Evolutionary conservation across 2,113 vertebrate genomes (phyloP).

Genomic region (Urocynchramus pylzowi): DNA sequence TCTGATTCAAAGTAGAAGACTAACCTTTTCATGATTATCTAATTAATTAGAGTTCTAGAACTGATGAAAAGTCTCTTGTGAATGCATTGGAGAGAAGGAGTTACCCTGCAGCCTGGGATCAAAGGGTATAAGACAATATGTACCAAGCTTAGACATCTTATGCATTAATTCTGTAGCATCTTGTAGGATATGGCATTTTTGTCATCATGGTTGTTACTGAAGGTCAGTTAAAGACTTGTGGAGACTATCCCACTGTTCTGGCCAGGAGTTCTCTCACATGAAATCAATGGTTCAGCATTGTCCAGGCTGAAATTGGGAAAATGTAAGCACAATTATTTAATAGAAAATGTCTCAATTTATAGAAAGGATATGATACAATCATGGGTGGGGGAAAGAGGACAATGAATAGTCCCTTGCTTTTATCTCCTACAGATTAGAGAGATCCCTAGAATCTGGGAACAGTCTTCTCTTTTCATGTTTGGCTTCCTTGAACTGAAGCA

Average conservation of each 20-base stretch:
- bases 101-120: not conserved
- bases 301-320: not conserved
- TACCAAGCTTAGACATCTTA: not conserved
- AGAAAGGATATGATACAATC: not conserved
- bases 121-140: not conserved
- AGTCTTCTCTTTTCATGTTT: not conserved
- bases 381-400: not conserved
- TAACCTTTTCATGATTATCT: not conserved
- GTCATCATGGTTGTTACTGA: not conserved
- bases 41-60: not conserved
- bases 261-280: not conserved
- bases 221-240: not conserved
- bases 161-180: not conserved
- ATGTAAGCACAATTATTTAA: not conserved
- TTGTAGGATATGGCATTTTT: not conserved
- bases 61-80: not conserved
- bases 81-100: not conserved
- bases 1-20: not conserved
- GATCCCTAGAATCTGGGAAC: not conserved
- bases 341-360: not conserved
- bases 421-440: not conserved
- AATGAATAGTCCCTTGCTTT: not conserved
- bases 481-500: not conserved
- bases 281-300: not conserved
- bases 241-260: not conserved